These are phyloP conservation scores for Teleogryllus occipitalis DNA, from an alignment of 1,140 invertebrate species.

Conservation along the genomic window DNA sequence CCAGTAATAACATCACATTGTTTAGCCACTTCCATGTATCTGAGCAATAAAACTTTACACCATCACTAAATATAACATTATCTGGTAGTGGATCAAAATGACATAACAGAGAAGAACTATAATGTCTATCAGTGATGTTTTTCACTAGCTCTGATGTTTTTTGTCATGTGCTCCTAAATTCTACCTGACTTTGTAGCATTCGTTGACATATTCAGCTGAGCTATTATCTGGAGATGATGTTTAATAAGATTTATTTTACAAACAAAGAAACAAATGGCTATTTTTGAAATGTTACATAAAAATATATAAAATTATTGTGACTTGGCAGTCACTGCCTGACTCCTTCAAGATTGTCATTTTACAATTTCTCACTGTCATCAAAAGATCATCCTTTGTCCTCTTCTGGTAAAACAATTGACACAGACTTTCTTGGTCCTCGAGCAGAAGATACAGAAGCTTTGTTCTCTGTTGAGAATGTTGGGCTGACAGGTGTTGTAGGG, in stretches of 20 bases:
- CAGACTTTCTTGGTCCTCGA: constrained; percentile 19
- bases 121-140: too few relatives aligned
- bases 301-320: constrained; percentile 6
- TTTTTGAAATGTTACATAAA: not conserved
- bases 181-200: not conserved
- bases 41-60: too few relatives aligned
- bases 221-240: not conserved
- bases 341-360: not conserved
- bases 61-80: too few relatives aligned
- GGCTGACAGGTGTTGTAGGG: not conserved
- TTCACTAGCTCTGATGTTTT: too few relatives aligned
- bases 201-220: not conserved
- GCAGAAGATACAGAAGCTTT: constrained; percentile 2
- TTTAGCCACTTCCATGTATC: too few relatives aligned
- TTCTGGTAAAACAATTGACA: constrained; percentile 19
- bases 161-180: not conserved
- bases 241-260: not conserved
- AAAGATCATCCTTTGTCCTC: constrained; percentile 21
- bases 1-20: too few relatives aligned
- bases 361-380: not conserved
- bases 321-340: not conserved
- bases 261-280: not conserved
- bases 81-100: too few relatives aligned
- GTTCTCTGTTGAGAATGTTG: not conserved
- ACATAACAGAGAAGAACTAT: too few relatives aligned